Evolutionary conservation across 1,140 invertebrate genomes (phyloP).

Genomic region (Sarcophaga bullata): DNA sequence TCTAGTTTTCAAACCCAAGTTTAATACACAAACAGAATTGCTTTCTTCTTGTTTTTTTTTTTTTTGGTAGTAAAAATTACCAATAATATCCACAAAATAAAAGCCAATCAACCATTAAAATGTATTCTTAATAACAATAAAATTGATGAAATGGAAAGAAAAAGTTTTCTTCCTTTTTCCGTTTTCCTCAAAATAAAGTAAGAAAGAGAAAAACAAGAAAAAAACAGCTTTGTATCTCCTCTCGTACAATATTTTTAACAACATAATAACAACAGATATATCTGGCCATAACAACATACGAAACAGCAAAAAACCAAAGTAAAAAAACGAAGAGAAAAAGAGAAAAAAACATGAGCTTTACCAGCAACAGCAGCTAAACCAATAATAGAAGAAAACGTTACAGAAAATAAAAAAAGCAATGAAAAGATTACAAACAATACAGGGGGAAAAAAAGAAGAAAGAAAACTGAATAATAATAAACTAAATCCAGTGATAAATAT

Average conservation of each 20-base stretch:
- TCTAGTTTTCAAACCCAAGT: too few species aligned
- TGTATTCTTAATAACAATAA: slow-evolving; percentile 22
- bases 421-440: too few species aligned
- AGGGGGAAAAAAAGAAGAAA: not conserved
- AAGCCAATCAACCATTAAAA: slow-evolving; percentile 18
- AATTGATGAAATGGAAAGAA: not conserved
- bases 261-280: slow-evolving; percentile 24
- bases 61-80: too few species aligned
- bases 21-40: too few species aligned
- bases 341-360: slow-evolving; percentile 4
- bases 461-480: not conserved
- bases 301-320: not conserved
- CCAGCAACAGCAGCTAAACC: not conserved
- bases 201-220: not conserved
- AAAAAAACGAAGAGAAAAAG: not conserved
- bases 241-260: not conserved
- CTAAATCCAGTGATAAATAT: slow-evolving; percentile 19
- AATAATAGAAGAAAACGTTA: not conserved
- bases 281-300: not conserved
- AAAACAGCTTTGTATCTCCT: not conserved
- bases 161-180: not conserved
- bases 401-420: too few species aligned
- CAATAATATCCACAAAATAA: not conserved
- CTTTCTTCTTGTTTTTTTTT: too few species aligned
- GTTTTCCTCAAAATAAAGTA: not conserved